Conservation (phyloP, 2,888 invertebrate species). For the Sepiola atlantica region DNA sequence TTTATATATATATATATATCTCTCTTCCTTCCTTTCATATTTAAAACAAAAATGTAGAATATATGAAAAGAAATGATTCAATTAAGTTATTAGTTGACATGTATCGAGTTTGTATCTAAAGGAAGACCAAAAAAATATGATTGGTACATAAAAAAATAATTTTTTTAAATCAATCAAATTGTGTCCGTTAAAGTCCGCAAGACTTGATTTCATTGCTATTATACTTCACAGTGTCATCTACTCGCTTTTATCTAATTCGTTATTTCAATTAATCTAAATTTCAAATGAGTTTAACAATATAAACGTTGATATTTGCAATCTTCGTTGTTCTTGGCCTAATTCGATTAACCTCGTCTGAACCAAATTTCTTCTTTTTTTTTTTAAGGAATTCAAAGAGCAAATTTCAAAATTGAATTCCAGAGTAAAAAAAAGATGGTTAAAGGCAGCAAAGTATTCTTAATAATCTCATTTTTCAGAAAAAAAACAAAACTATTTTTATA, state of each 20-base stretch:
- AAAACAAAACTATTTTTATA: not conserved
- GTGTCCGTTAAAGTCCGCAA: not conserved
- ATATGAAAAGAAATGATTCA: not conserved
- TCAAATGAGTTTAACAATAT: not conserved
- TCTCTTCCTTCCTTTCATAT: too few relatives aligned
- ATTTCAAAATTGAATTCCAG: not conserved
- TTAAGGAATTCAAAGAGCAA: not conserved
- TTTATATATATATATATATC: too few relatives aligned
- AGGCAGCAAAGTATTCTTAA: not conserved
- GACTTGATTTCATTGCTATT: not conserved
- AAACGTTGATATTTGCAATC: not conserved
- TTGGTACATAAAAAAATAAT: not conserved
- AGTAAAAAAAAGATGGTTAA: not conserved
- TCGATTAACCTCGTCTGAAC: not conserved
- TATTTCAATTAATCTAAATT: slow-evolving; percentile 8
- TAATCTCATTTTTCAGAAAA: not conserved
- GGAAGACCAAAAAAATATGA: not conserved
- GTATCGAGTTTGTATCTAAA: not conserved
- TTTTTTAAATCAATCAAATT: not conserved
- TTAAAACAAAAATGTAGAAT: not conserved
- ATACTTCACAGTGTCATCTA: not conserved
- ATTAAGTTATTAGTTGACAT: not conserved
- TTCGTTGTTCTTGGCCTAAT: not conserved
- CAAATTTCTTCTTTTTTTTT: not conserved
- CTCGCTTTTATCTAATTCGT: not conserved